phyloP scores from a whole-genome alignment of 2,888 invertebrate genomes.

The Carcina quercana region DNA sequence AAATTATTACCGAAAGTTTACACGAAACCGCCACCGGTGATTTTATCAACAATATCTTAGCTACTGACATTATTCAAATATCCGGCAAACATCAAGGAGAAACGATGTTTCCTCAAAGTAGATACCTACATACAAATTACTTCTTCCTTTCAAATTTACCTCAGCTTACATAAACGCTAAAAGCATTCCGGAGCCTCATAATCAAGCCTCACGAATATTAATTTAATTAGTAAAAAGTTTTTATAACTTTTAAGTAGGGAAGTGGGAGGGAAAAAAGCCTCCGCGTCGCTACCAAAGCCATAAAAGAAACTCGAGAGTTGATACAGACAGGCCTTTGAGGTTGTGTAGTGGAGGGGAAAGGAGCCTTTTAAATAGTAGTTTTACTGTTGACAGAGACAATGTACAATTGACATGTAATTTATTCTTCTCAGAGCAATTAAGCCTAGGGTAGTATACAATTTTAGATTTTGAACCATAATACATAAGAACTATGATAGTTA shows the following conservation, averaged over 20 bases:
- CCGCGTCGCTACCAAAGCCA: constrained; percentile 20
- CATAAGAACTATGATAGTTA: too few species aligned
- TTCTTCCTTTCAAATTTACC: constrained; percentile 32
- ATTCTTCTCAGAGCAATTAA: too few species aligned
- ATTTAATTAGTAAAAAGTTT: constrained; percentile 63
- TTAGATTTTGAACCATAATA: too few species aligned
- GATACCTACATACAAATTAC: constrained; percentile 42
- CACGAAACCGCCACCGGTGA: too few species aligned
- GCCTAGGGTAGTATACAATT: too few species aligned
- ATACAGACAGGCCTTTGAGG: constrained; percentile 33
- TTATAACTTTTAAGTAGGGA: constrained; percentile 53
- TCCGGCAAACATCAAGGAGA: constrained; percentile 41
- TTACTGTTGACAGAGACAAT: too few species aligned
- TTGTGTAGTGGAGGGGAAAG: too few species aligned
- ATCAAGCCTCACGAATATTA: constrained; percentile 62
- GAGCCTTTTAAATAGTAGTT: too few species aligned
- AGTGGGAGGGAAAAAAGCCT: constrained; percentile 41
- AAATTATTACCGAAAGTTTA: too few species aligned
- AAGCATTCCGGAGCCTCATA: constrained; percentile 60
- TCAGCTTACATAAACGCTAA: constrained; percentile 45
- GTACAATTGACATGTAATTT: too few species aligned
- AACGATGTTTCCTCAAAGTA: constrained; percentile 46
- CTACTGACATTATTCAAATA: constrained; percentile 45
- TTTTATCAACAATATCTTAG: constrained; percentile 36
- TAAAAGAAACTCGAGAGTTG: constrained; percentile 33